Base-by-base conservation (phyloP, 92 coral and sea anemone species). In the Porites evermanni region DNA sequence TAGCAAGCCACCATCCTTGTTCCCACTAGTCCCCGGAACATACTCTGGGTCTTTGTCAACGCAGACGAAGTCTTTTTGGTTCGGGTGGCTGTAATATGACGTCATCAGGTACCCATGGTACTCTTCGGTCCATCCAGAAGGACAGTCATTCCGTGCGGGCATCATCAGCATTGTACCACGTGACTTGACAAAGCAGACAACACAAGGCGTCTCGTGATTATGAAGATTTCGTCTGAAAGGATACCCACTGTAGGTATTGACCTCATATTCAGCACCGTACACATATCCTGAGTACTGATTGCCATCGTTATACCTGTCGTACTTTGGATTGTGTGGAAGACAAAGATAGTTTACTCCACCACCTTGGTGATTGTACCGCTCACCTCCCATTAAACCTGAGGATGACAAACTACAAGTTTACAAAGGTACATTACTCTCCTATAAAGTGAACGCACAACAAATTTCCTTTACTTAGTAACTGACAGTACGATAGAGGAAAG, bases 101-200 rank as follows among this genome's bases (percentile, higher is more conserved):
- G 94, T 76, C 96, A 90, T 93, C 63, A 93, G 91, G 76, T 93
- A 93, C 50, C 96, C 96, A 75, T 88, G 78, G 78, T 93, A 93
- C 91, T 93, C 96, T 67, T 85, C 64, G 74, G 92, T 90, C 96
- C 93, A 73, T 0, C 53, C 95, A 65, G 95, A 64, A 69, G 95
- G 93, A 84, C 96, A 90, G 21, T 67, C 84, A 77, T 93, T 87
- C 24, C 93, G 86, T 18, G 89, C 93, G 29, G 91, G 95, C 61
- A 86, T 85, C 92, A 89, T 92, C 74, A 92, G 64, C 87, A 89
- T 76, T 60, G 91, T 53, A 52, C 91, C 92, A 61, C 93, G 91
- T 81, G 93, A 81, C 64, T 92, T 80, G 67, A 77, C 86, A 71
- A 89, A 78, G 58, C 95, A 92, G 60, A 86, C 89, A 47, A 92